Base-by-base conservation (phyloP, 2,888 invertebrate species). In the Atethmia centrago region DNA sequence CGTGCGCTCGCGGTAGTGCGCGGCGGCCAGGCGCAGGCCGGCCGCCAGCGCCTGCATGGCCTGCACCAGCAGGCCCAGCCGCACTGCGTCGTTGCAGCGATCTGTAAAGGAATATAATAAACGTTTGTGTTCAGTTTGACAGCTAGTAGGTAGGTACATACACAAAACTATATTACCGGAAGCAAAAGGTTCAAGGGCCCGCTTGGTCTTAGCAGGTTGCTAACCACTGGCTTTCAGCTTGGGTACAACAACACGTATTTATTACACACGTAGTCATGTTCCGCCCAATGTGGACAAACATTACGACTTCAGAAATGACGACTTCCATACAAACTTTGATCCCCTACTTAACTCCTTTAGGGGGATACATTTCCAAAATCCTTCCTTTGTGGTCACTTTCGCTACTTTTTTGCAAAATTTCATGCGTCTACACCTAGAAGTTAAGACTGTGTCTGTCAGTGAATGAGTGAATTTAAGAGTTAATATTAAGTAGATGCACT, bases 21-120 rank as follows among this genome's bases (percentile, higher is more conserved):
- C 98, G 47, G 98, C 98, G 47, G 99, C 99, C 84, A 99, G 97
- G 79, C 98, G 98, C 88, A 99, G 97, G 0, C 99, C 99, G n/a
- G 99, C 99, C 85, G 99, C 98, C 77, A 99, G 97, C 95, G 99
- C 97, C 92, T 99, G 99, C 89, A 99, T 97, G 1, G 99, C 99
- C 89, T 99, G 97, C 83, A 99, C 98, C 90, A 99, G 97, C 87
- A 99, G 97, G 51, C 99, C 98, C 82, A 99, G 97, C 89, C 99
- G 98, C 92, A 95, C 95, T 90, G 93, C 93, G 82, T 92, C 93
- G 87, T 90, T 93, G 90, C 94, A 90, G 0, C 94, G 93, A 88
- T 95, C 95, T 95, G 89, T 7, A 25, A 25, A 25, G 16, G 0
- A 28, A 55, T 28, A 28, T 7, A 25, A 25, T 16, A 25, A 16